Conservation (phyloP, 1,140 invertebrate species). For the Daktulosphaira vitifoliae region DNA sequence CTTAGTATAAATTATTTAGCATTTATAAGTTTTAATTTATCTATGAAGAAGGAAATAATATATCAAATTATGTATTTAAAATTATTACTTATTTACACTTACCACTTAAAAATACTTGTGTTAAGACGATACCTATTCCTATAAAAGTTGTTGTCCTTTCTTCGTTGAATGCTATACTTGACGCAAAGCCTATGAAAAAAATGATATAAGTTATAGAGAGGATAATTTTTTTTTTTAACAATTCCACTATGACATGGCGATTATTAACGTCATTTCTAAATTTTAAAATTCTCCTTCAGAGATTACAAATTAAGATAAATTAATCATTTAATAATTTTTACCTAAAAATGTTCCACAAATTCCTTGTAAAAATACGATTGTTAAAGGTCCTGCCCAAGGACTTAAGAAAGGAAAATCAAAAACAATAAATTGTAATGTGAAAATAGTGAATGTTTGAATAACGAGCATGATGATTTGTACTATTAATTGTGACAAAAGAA, state of each 20-base stretch:
- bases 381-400: constrained; percentile 44
- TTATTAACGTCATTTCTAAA: too few relatives aligned
- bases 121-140: constrained; percentile 2
- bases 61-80: background rate
- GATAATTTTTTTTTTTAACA: too few relatives aligned
- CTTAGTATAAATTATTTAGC: too few relatives aligned
- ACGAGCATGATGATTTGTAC: constrained; percentile 68
- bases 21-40: too few relatives aligned
- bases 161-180: constrained; percentile 1
- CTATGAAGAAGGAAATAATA: too few relatives aligned
- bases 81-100: background rate
- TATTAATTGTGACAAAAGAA: constrained; percentile 68
- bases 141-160: constrained; percentile 7
- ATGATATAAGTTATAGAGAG: too few relatives aligned
- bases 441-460: constrained; percentile 66
- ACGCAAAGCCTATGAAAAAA: constrained; percentile 40
- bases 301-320: too few relatives aligned
- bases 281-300: too few relatives aligned
- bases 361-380: constrained; percentile 48
- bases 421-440: constrained; percentile 56
- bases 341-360: constrained; percentile 49
- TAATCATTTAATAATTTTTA: too few relatives aligned
- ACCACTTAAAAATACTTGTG: constrained; percentile 21
- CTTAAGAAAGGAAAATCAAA: constrained; percentile 48
- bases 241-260: too few relatives aligned